Conservation (phyloP, 2,797 vertebrate genomes). For the Acanthurus leucopareius region DNA sequence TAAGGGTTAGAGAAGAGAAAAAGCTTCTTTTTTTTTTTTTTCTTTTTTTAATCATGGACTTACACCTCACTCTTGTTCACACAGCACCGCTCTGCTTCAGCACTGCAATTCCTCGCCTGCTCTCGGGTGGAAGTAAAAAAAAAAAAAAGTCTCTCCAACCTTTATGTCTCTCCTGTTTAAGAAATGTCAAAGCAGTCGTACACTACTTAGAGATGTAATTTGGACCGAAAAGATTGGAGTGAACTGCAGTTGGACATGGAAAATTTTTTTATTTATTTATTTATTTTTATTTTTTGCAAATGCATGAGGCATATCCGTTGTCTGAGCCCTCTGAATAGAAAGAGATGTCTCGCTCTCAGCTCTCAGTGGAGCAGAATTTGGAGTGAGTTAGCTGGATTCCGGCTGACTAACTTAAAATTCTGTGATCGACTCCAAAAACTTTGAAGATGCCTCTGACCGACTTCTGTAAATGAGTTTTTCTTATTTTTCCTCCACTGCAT, state of each 20-base stretch:
- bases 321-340: conserved; percentile 27
- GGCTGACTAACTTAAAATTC: conserved; percentile 60
- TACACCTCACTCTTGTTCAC: conserved; percentile 49
- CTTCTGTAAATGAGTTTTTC: conserved; percentile 77
- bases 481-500: conserved; percentile 58
- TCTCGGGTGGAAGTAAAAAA: conserved; percentile 17
- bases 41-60: neutral
- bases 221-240: conserved; percentile 24
- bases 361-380: conserved; percentile 28
- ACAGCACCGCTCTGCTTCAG: conserved; percentile 20
- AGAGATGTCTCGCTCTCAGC: conserved; percentile 23
- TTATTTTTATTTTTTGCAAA: conserved; percentile 7
- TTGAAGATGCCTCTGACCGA: conserved; percentile 68
- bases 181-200: conserved; percentile 25
- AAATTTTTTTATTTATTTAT: too few relatives aligned
- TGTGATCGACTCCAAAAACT: conserved; percentile 60
- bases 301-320: conserved; percentile 5
- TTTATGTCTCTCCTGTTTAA: conserved; percentile 25
- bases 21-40: neutral
- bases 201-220: conserved; percentile 37
- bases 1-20: conserved; percentile 24
- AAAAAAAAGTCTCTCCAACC: conserved; percentile 31
- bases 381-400: conserved; percentile 48
- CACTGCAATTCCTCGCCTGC: conserved; percentile 13
- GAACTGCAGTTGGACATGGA: conserved; percentile 31